Conservation (phyloP, 2,113 vertebrate genomes). For the Lagenorhynchus albirostris region DNA sequence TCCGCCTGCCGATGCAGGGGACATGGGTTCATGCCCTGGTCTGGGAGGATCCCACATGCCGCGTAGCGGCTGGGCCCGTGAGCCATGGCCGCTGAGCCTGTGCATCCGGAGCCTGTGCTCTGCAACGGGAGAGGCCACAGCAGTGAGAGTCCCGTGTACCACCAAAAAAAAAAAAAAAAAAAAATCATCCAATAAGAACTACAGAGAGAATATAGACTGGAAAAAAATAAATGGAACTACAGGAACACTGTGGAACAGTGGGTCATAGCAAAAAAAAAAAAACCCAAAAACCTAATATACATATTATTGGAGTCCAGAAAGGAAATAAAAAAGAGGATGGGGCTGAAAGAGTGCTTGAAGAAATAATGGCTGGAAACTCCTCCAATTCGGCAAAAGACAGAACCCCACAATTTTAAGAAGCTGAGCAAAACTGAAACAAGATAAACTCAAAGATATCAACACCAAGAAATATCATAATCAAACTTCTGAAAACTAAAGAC, state of each 20-base stretch:
- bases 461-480: background rate
- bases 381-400: background rate
- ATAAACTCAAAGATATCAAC: background rate
- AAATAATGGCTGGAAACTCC: background rate
- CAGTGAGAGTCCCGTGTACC: no score
- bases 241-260: background rate
- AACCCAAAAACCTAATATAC: background rate
- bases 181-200: background rate
- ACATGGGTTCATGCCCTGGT: no score
- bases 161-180: background rate
- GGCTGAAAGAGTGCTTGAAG: background rate
- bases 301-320: background rate
- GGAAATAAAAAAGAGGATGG: background rate
- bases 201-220: background rate
- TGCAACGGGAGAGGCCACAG: no score
- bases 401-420: background rate
- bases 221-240: background rate
- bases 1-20: no score
- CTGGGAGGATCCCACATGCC: no score
- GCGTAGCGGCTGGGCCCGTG: no score
- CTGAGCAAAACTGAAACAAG: background rate
- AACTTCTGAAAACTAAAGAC: background rate
- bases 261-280: background rate
- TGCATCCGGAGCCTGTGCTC: no score
- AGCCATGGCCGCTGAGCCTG: no score